Percentiles rank a stretch among this genome's conserved stretches.
phyloP scores from a whole-genome alignment of 1,140 invertebrate genomes.

The Drosophila suzukii region DNA sequence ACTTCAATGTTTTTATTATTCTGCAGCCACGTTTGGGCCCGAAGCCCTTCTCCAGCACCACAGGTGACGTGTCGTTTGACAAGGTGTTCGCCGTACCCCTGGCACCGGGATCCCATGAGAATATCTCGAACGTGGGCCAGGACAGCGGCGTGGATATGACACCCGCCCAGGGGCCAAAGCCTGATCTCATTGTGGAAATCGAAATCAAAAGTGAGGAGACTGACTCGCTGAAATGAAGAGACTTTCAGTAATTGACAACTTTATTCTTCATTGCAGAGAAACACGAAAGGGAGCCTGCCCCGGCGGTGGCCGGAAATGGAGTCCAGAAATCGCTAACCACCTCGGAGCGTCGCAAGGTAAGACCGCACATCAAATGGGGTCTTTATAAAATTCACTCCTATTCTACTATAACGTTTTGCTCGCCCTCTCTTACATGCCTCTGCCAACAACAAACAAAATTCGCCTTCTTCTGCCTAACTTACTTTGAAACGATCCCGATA shows the following conservation, averaged over 20 bases:
- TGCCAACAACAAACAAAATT: slow-evolving; percentile 55
- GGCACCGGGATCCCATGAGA: slow-evolving; percentile 87
- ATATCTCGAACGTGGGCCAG: slow-evolving; percentile 70
- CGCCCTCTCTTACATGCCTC: slow-evolving; percentile 55
- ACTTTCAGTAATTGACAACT: background rate
- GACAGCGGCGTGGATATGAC: slow-evolving; percentile 40
- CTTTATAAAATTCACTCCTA: background rate
- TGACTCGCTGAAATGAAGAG: no score
- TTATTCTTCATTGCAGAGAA: slow-evolving; percentile 35
- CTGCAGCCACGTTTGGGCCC: slow-evolving; percentile 91
- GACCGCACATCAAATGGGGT: background rate
- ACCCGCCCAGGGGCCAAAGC: slow-evolving; percentile 53
- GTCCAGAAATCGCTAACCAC: slow-evolving; percentile 90
- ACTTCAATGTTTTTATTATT: background rate
- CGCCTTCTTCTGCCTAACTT: slow-evolving; percentile 34
- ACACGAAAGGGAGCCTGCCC: slow-evolving; percentile 41
- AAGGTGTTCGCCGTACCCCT: slow-evolving; percentile 91
- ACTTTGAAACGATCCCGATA: slow-evolving; percentile 17
- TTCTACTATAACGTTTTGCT: slow-evolving; percentile 22
- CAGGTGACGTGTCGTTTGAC: slow-evolving; percentile 90
- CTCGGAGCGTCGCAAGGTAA: slow-evolving; percentile 88
- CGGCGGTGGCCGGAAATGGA: slow-evolving; percentile 55
- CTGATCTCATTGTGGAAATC: slow-evolving; percentile 82
- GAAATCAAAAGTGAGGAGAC: slow-evolving; percentile 77
- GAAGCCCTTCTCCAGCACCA: slow-evolving; percentile 92